These are phyloP conservation scores for Dermatemys mawii DNA, from an alignment of 2,113 vertebrate genomes.

Conservation along the genomic window DNA sequence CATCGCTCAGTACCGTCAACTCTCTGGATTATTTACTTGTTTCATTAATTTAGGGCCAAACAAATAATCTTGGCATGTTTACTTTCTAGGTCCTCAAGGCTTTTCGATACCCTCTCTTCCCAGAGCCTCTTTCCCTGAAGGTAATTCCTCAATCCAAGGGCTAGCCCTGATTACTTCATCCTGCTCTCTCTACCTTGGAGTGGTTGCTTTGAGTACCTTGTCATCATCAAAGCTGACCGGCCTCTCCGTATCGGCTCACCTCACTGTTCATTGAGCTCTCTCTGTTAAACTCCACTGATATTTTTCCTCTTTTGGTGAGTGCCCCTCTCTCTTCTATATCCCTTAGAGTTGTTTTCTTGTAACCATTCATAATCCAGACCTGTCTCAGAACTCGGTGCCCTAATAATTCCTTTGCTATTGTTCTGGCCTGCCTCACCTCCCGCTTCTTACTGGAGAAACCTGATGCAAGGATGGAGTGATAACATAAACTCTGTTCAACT, in stretches of 20 bases:
- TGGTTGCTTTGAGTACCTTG: background rate
- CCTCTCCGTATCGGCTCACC: background rate
- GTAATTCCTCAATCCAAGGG: background rate
- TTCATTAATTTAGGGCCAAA: background rate
- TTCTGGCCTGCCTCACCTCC: background rate
- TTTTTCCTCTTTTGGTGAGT: background rate
- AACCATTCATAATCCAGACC: background rate
- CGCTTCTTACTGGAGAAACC: background rate
- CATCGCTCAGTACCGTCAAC: background rate
- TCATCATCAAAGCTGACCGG: background rate
- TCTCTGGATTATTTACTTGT: slow-evolving; percentile 13
- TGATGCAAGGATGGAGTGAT: background rate
- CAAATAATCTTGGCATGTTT: background rate
- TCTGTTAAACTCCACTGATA: background rate
- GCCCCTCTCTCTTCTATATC: background rate
- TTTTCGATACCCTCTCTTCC: background rate
- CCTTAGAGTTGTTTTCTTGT: background rate
- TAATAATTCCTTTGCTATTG: background rate
- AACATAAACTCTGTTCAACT: background rate
- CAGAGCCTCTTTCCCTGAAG: background rate
- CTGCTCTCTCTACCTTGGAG: background rate
- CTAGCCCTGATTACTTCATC: background rate
- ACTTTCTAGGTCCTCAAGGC: background rate
- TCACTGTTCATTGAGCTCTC: background rate
- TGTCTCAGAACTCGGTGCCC: background rate